Conservation (phyloP, 2,113 vertebrate species). For the Aleadryas rufinucha region DNA sequence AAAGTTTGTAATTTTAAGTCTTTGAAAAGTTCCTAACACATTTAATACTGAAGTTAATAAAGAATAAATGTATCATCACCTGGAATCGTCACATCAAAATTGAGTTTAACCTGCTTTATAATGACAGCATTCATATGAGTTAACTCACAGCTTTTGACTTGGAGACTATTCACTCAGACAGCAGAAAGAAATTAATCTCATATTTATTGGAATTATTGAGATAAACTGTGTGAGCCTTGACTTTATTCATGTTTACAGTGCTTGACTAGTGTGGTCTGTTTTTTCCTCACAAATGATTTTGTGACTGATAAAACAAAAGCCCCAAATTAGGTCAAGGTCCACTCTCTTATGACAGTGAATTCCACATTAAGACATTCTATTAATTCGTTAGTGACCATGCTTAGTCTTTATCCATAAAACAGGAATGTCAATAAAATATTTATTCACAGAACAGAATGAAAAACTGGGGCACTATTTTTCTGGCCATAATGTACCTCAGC, state of each 20-base stretch:
- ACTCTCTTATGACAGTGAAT: background rate
- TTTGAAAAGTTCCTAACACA: background rate
- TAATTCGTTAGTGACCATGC: background rate
- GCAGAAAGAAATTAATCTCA: background rate
- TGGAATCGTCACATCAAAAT: background rate
- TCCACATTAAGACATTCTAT: background rate
- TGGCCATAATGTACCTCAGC: background rate
- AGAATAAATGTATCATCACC: background rate
- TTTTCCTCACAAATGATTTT: background rate
- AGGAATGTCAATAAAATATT: background rate
- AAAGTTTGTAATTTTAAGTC: background rate
- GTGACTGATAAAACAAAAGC: background rate
- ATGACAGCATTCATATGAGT: background rate
- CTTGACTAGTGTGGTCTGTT: background rate
- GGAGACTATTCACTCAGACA: background rate
- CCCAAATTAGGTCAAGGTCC: background rate
- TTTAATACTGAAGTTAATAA: background rate
- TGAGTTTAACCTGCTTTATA: background rate
- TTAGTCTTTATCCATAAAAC: background rate
- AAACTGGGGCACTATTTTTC: background rate
- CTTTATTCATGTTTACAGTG: background rate
- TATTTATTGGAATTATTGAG: background rate
- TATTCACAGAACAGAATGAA: background rate
- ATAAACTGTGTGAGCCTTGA: background rate
- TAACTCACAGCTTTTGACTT: background rate